Percentiles rank a stretch among this genome's conserved stretches.
Evolutionary conservation across 1,140 invertebrate genomes (phyloP).

Genomic region (Scaptomyza montana): DNA sequence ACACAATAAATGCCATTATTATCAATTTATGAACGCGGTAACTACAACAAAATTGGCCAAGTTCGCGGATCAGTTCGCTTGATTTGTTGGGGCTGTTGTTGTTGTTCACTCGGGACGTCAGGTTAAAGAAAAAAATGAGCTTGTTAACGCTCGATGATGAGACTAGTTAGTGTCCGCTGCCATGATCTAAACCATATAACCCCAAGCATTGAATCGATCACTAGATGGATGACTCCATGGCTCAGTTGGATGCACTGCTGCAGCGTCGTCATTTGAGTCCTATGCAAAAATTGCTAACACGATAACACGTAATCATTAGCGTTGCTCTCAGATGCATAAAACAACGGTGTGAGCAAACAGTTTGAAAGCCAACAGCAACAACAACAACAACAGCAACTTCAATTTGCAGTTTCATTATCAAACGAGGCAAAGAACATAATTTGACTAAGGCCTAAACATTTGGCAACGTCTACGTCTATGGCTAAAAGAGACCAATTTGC

Average conservation of each 20-base stretch:
- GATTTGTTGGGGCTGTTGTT: slow-evolving; percentile 27
- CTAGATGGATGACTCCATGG: slow-evolving; percentile 42
- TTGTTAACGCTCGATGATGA: slow-evolving; percentile 83
- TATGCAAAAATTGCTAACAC: slow-evolving; percentile 83
- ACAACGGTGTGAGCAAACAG: slow-evolving; percentile 75
- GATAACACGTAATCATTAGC: slow-evolving; percentile 83
- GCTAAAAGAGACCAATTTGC: slow-evolving; percentile 64
- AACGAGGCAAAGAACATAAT: slow-evolving; percentile 81
- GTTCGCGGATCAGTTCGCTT: slow-evolving; percentile 35
- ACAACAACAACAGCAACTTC: slow-evolving; percentile 34
- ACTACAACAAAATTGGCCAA: slow-evolving; percentile 41
- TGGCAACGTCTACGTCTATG: slow-evolving; percentile 47
- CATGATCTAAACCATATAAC: slow-evolving; percentile 80
- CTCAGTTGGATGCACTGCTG: slow-evolving; percentile 7
- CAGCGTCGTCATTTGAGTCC: slow-evolving; percentile 72
- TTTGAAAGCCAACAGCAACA: slow-evolving; percentile 46
- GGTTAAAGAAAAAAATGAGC: slow-evolving; percentile 77
- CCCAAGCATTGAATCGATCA: slow-evolving; percentile 65
- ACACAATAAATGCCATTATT: slow-evolving; percentile 53
- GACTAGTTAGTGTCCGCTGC: slow-evolving; percentile 79
- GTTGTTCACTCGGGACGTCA: slow-evolving; percentile 64
- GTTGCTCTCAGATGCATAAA: slow-evolving; percentile 36
- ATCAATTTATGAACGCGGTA: slow-evolving; percentile 51
- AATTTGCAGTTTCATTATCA: slow-evolving; percentile 80
- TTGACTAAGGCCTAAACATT: slow-evolving; percentile 76